These are phyloP conservation scores for Drosophila bifasciata DNA, from an alignment of 1,140 invertebrate genomes.

Conservation along the genomic window DNA sequence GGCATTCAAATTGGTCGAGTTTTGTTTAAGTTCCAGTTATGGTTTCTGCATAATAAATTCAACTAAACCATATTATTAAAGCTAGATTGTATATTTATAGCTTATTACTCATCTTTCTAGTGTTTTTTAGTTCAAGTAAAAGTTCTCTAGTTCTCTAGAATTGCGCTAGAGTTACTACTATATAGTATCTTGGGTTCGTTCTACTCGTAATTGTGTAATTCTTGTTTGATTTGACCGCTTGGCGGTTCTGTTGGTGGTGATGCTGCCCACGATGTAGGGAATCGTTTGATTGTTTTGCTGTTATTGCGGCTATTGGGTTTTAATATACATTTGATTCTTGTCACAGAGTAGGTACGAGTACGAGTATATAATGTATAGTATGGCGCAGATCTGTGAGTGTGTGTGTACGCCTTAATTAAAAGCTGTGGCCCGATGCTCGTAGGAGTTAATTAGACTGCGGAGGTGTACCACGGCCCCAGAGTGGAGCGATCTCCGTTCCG, in stretches of 20 bases:
- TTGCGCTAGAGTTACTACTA: too few species aligned
- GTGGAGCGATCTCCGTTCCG: conserved; percentile 5
- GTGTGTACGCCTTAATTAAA: conserved; percentile 73
- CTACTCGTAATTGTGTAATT: conserved; percentile 39
- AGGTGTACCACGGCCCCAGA: conserved; percentile 58
- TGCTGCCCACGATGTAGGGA: conserved; percentile 54
- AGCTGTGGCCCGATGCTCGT: conserved; percentile 54
- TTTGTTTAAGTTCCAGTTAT: too few species aligned
- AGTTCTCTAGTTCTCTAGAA: not conserved
- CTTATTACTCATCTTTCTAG: not conserved
- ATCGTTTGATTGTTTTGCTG: conserved; percentile 61
- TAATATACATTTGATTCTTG: conserved; percentile 68
- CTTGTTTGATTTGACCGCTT: conserved; percentile 48
- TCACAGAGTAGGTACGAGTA: conserved; percentile 21
- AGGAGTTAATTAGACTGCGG: conserved; percentile 82
- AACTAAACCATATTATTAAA: too few species aligned
- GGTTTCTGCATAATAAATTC: too few species aligned
- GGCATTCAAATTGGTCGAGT: too few species aligned
- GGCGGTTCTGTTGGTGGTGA: conserved; percentile 7
- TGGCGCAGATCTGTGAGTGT: conserved; percentile 10
- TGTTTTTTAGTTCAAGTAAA: not conserved
- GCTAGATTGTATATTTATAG: too few species aligned
- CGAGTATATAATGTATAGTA: conserved; percentile 7
- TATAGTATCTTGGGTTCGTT: conserved; percentile 9
- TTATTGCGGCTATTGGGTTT: conserved; percentile 51